Conservation (phyloP, 2,113 vertebrate species). For the Hypocryptadius cinnamomeus region DNA sequence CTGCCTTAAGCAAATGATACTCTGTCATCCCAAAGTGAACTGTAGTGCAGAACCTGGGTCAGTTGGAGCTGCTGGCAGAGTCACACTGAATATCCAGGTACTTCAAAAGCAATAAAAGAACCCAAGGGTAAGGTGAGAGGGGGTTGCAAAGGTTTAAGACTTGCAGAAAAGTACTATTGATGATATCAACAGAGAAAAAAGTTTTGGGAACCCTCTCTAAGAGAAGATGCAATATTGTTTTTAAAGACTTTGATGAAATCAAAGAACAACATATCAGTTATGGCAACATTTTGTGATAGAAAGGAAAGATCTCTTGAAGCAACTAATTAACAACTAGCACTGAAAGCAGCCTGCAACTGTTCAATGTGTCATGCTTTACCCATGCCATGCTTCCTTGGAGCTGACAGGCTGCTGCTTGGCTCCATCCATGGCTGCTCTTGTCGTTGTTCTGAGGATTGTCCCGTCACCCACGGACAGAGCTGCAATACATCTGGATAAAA, state of each 20-base stretch:
- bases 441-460: slow-evolving; percentile 54
- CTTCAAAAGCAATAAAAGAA: not conserved
- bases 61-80: not conserved
- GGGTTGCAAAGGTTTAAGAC: not conserved
- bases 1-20: not conserved
- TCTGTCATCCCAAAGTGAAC: not conserved
- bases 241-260: not conserved
- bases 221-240: not conserved
- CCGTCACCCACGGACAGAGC: slow-evolving; percentile 73
- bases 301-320: not conserved
- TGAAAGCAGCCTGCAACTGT: not conserved
- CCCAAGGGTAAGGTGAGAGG: not conserved
- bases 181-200: not conserved
- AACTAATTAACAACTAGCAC: not conserved
- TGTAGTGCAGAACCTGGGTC: not conserved
- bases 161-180: not conserved
- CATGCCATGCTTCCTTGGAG: slow-evolving; percentile 87
- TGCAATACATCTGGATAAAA: slow-evolving; percentile 64
- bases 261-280: not conserved
- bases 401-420: slow-evolving; percentile 77
- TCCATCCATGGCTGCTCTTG: slow-evolving; percentile 74
- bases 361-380: slow-evolving; percentile 67
- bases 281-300: not conserved
- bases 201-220: not conserved
- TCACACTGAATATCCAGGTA: not conserved